Conservation (phyloP, 1,140 invertebrate genomes). For the Drosophila kanapiae region DNA sequence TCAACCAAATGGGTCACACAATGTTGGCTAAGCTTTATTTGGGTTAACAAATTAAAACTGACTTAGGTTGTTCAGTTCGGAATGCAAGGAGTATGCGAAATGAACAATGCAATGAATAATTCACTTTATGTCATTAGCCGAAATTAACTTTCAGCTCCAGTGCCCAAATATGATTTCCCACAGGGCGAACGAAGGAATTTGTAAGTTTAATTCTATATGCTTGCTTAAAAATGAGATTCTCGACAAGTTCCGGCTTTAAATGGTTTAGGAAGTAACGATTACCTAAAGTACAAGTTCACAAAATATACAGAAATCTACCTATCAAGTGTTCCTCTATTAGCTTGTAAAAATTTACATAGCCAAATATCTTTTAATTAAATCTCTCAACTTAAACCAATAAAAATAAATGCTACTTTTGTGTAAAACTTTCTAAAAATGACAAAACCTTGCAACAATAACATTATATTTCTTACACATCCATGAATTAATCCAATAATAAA, state of each 20-base stretch:
- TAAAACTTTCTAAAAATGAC: neutral
- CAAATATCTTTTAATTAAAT: neutral
- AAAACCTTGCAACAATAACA: neutral
- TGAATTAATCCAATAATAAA: constrained; percentile 60
- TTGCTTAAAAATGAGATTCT: neutral
- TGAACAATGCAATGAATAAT: constrained; percentile 12
- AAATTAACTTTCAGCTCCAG: constrained; percentile 7
- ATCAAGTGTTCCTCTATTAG: neutral
- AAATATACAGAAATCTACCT: neutral
- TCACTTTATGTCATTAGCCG: constrained; percentile 6
- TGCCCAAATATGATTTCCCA: constrained; percentile 12
- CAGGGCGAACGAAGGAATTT: neutral
- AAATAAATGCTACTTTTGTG: neutral
- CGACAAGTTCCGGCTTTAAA: neutral
- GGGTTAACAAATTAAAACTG: constrained; percentile 1
- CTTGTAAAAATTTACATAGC: neutral
- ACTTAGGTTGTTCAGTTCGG: neutral
- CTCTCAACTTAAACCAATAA: neutral
- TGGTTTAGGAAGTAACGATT: neutral
- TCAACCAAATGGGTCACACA: constrained; percentile 7
- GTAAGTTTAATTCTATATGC: neutral
- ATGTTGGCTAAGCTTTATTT: constrained; percentile 5
- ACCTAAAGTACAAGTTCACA: neutral
- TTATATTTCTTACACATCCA: constrained; percentile 25
- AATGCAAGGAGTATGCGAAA: neutral